Percentiles rank a stretch among this genome's conserved stretches.
Conservation (phyloP, 2,113 vertebrate genomes). For the Melanostigma gelatinosum region DNA sequence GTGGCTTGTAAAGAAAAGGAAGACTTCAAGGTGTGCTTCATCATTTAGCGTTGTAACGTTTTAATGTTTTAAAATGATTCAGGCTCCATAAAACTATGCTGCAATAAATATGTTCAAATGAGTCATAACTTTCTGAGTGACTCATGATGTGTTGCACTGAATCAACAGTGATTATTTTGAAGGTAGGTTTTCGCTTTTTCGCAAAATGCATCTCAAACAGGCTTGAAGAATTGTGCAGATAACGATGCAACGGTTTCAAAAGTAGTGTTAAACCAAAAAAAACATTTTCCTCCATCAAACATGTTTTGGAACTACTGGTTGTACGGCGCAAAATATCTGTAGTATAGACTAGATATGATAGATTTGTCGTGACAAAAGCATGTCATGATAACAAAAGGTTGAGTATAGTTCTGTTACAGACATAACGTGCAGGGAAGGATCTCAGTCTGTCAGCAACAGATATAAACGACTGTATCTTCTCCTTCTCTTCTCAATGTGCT, state of each 20-base stretch:
- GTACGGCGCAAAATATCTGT: background rate
- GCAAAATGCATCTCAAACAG: slow-evolving; percentile 8
- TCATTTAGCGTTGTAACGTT: background rate
- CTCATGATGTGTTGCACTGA: slow-evolving; percentile 1
- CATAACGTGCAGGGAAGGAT: background rate
- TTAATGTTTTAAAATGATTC: slow-evolving; percentile 3
- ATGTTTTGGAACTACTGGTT: background rate
- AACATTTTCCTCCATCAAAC: slow-evolving; percentile 8
- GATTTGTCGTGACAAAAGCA: background rate
- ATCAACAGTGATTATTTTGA: slow-evolving; percentile 5
- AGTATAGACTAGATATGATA: slow-evolving; percentile 8
- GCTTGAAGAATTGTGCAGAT: background rate
- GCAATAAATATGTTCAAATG: slow-evolving; percentile 8
- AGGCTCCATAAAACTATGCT: slow-evolving; percentile 9
- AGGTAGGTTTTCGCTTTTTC: background rate
- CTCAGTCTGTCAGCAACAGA: slow-evolving; percentile 1
- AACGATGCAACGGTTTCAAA: slow-evolving; percentile 7
- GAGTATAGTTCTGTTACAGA: background rate
- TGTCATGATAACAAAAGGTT: background rate
- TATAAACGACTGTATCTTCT: background rate
- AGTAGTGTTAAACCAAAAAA: slow-evolving; percentile 6
- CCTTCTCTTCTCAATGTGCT: background rate
- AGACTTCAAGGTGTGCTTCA: background rate
- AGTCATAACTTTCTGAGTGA: slow-evolving; percentile 14
- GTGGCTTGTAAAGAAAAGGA: background rate